A percentile compares a stretch with the other conserved stretches of the same genome.
phyloP scores from a whole-genome alignment of 2,888 invertebrate species.

The Machimus rusticus region DNA sequence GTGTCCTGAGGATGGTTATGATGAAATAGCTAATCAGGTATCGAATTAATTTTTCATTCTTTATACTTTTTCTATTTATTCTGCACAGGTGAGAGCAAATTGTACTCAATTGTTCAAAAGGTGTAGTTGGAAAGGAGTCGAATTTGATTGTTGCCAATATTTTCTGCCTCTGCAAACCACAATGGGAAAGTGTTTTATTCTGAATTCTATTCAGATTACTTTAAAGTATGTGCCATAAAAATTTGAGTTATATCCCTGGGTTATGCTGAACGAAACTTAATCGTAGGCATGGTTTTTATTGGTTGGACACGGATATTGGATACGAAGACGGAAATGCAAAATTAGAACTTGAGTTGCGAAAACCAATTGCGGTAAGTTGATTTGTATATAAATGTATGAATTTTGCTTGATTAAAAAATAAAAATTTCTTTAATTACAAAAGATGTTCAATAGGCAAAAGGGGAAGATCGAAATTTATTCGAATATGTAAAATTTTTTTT shows the following conservation, averaged over 20 bases:
- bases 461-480: not conserved
- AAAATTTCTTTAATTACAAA: not conserved
- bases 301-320: constrained; percentile 55
- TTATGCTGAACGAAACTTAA: not conserved
- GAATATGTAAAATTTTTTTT: not conserved
- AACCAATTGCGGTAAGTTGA: constrained; percentile 49
- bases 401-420: not conserved
- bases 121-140: constrained; percentile 66
- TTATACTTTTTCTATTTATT: not conserved
- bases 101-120: constrained; percentile 65
- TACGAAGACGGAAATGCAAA: constrained; percentile 51
- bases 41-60: not conserved
- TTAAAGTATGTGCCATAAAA: constrained; percentile 57
- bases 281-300: constrained; percentile 49
- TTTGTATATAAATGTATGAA: not conserved
- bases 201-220: constrained; percentile 70
- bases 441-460: too few species aligned
- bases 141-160: constrained; percentile 70
- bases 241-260: not conserved
- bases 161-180: constrained; percentile 69
- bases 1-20: constrained; percentile 56
- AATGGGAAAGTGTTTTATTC: constrained; percentile 68
- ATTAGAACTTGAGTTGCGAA: not conserved
- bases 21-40: constrained; percentile 49
- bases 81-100: constrained; percentile 55